A percentile compares a stretch with the other conserved stretches of the same genome.
Evolutionary conservation across 2,113 vertebrate species (phyloP).

Genomic region (Labeo rohita): DNA sequence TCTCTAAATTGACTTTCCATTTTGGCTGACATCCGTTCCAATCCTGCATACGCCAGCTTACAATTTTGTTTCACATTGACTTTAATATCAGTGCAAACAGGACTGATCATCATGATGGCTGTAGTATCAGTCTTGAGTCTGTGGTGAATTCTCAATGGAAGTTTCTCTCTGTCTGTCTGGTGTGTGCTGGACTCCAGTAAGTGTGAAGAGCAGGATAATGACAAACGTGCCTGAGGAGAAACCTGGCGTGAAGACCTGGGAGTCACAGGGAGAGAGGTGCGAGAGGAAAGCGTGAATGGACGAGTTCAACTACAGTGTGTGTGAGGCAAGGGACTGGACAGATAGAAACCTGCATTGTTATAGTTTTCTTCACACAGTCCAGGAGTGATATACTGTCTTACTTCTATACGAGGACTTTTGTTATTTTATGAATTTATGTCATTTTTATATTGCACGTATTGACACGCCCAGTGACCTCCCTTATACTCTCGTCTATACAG

Average conservation of each 20-base stretch:
- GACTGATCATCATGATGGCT: not conserved
- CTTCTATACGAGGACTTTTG: not conserved
- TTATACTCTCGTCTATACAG: not conserved
- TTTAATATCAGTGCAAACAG: not conserved
- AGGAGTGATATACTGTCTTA: not conserved
- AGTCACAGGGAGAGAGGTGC: conserved; percentile 37
- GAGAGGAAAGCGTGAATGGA: conserved; percentile 43
- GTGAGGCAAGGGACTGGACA: not conserved
- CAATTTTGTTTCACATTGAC: not conserved
- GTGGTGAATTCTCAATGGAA: not conserved
- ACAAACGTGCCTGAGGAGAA: conserved; percentile 50
- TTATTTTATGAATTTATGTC: not conserved
- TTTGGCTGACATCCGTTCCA: not conserved
- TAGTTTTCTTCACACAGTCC: not conserved
- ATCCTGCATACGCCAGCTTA: not conserved
- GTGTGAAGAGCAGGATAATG: conserved; percentile 54
- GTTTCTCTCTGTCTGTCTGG: conserved; percentile 40
- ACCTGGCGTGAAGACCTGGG: conserved; percentile 56
- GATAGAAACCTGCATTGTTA: not conserved
- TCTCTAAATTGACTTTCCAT: not conserved
- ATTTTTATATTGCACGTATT: not conserved
- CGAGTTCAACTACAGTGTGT: not conserved
- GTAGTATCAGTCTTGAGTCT: conserved; percentile 8
- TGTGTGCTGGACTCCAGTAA: conserved; percentile 26
- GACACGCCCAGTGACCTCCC: not conserved